Evolutionary conservation across 2,888 invertebrate genomes (phyloP), one percentile per base, ranked within the genome.

Genomic region (Campoplex capitator): DNA sequence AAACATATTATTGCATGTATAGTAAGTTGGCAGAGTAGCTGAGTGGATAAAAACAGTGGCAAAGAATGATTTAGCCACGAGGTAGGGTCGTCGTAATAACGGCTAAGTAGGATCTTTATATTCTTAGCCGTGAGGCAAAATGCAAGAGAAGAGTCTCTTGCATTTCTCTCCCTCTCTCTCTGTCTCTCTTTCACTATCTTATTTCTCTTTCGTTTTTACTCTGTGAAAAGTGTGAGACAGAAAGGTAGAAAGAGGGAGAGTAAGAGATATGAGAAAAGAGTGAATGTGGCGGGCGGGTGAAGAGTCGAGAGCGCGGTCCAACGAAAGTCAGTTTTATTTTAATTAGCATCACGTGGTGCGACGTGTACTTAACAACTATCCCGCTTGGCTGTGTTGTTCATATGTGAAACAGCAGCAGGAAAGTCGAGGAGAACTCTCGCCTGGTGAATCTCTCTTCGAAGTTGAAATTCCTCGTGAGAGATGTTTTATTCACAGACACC

Each of bases 41-140:
- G 67, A 58, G 56, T 62, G 75, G 83, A 89, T 89, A 90, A 91
- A 92, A 92, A 92, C 93, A 89, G 92, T 92, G 92, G 93, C 93
- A 91, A 90, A 88, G 89, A 93, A 92, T 91, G 91, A 92, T 93
- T 92, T 92, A 89, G 91, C 92, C 92, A 91, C 91, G 91, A 91
- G 92, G 92, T 91, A 91, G 86, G 91, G 90, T 92, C 83, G 84
- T 84, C 92, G 92, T 93, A 94, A 93, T 93, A 93, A 92, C 91
- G 91, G 92, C 93, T 93, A 94, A 94, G 93, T 94, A 93, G 94
- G 94, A 94, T 93, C 94, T 94, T 94, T 93, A 93, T 94, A 94
- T 94, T 94, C 94, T 91, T 93, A 89, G 93, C 93, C 93, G 92
- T 91, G 90, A 93, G 93, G 93, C 92, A 92, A 71, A 81, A 86